Percentiles rank a stretch among this genome's conserved stretches.
phyloP scores from a whole-genome alignment of 2,113 vertebrate genomes.

The Phylloscopus trochilus region DNA sequence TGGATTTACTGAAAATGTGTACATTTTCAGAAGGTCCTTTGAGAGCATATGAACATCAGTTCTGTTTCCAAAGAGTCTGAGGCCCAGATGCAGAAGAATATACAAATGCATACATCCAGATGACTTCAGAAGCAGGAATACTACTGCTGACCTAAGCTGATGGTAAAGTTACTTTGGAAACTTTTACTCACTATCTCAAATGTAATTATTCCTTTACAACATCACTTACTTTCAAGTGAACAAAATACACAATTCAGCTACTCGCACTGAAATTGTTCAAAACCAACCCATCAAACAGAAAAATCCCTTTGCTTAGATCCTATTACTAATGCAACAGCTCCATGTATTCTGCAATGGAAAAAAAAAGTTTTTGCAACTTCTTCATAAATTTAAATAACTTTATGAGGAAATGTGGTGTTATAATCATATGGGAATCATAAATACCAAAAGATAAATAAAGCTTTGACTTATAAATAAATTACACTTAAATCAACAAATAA shows the following conservation, averaged over 20 bases:
- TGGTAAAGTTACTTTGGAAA: not conserved
- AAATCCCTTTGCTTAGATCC: not conserved
- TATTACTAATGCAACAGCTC: not conserved
- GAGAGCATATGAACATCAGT: not conserved
- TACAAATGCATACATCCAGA: not conserved
- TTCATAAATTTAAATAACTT: conserved; percentile 3
- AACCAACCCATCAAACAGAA: not conserved
- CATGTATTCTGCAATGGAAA: not conserved
- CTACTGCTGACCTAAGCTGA: not conserved
- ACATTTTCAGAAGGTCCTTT: not conserved
- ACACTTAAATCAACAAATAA: conserved; percentile 13
- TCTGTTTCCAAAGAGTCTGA: not conserved
- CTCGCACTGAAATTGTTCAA: not conserved
- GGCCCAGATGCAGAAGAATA: not conserved
- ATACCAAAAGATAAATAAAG: not conserved
- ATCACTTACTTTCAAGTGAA: not conserved
- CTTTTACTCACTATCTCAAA: not conserved
- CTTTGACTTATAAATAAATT: conserved; percentile 6
- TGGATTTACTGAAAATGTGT: not conserved
- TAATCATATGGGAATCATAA: not conserved
- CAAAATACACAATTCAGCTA: not conserved
- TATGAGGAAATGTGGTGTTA: not conserved
- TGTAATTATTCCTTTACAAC: not conserved
- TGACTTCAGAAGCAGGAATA: not conserved
- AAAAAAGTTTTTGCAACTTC: not conserved